Conservation (phyloP, 1,140 invertebrate genomes). For the Brachionus koreanus region DNA sequence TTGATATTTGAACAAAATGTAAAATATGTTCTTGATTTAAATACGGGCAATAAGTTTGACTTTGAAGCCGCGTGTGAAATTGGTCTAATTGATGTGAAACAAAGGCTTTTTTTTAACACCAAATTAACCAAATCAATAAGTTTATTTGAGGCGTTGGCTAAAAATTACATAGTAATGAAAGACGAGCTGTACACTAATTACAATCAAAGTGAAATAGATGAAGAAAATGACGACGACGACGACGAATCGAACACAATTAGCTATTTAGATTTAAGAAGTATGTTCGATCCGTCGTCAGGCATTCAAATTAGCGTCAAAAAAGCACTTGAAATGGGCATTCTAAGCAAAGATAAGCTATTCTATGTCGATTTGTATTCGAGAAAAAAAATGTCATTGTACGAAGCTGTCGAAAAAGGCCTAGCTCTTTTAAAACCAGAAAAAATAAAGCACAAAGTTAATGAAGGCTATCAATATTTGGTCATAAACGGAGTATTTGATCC, state of each 20-base stretch:
- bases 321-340: constrained; percentile 17
- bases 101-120: constrained; percentile 2
- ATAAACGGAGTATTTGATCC: constrained; percentile 48
- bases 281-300: constrained; percentile 30
- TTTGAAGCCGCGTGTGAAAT: constrained; percentile 34
- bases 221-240: no score
- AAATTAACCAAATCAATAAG: neutral
- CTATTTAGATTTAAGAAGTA: neutral
- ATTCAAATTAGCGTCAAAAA: neutral
- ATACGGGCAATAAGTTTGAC: constrained; percentile 20
- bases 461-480: constrained; percentile 64
- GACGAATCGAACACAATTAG: neutral
- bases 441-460: constrained; percentile 60
- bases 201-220: neutral
- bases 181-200: constrained; percentile 32
- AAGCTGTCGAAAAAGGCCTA: constrained; percentile 79
- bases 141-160: constrained; percentile 35
- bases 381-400: constrained; percentile 67
- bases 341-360: neutral
- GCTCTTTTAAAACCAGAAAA: constrained; percentile 74
- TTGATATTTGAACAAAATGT: constrained; percentile 17
- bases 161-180: constrained; percentile 42
- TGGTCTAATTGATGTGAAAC: constrained; percentile 18
- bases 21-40: neutral
- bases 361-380: constrained; percentile 47